Conservation (phyloP, 1,140 invertebrate genomes). For the Heliconius eleuchia region DNA sequence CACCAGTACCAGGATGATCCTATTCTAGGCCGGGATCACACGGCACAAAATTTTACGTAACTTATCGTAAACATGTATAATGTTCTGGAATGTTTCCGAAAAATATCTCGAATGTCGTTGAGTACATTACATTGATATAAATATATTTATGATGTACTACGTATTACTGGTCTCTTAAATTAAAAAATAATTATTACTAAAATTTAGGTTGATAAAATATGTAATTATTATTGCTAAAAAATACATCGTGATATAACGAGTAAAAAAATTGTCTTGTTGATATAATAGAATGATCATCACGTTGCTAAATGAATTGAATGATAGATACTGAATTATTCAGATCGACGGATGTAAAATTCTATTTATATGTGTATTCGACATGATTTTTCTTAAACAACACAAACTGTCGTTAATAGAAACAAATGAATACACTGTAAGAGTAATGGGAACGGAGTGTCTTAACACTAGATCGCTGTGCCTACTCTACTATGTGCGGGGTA, state of each 20-base stretch:
- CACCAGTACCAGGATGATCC: too few species aligned
- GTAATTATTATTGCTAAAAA: too few species aligned
- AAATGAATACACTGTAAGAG: too few species aligned
- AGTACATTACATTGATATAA: not conserved
- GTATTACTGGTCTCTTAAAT: not conserved
- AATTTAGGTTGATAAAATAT: not conserved
- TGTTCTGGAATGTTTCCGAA: slow-evolving; percentile 2
- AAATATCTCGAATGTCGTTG: not conserved
- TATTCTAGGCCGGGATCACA: too few species aligned
- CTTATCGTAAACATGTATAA: slow-evolving; percentile 13
- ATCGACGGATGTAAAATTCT: not conserved
- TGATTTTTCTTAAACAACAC: not conserved
- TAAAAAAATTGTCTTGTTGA: not conserved
- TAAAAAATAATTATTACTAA: too few species aligned
- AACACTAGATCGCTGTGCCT: too few species aligned
- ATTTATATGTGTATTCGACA: not conserved
- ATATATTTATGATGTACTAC: not conserved
- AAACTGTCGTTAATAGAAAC: not conserved
- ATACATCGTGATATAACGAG: not conserved
- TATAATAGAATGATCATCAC: not conserved
- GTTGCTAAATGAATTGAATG: not conserved
- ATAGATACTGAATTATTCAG: not conserved
- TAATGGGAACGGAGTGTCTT: too few species aligned
- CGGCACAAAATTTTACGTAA: too few species aligned
- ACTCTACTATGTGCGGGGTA: too few species aligned